These are phyloP conservation scores for Malacoctenus gilli DNA, from an alignment of 2,797 vertebrate species.

Conservation along the genomic window DNA sequence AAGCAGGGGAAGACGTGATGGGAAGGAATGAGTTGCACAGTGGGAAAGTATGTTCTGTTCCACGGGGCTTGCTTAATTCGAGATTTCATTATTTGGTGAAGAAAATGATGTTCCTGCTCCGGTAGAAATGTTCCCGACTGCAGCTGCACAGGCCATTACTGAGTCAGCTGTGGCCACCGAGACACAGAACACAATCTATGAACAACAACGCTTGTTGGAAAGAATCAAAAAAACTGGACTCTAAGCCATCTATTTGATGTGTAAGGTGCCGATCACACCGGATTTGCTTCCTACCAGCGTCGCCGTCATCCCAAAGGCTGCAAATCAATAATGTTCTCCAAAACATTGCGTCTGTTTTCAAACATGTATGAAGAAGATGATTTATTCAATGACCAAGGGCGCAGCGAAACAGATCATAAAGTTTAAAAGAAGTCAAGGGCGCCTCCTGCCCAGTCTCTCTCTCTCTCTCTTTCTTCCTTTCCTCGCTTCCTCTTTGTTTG, in stretches of 20 bases:
- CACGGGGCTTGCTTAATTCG: not conserved
- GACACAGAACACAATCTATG: no score
- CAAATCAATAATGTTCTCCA: conserved; percentile 21
- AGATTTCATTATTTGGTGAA: not conserved
- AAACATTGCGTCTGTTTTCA: conserved; percentile 33
- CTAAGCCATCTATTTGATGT: not conserved
- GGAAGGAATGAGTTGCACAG: conserved; percentile 13
- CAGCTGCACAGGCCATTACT: conserved; percentile 7
- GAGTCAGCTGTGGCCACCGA: not conserved
- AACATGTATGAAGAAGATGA: conserved; percentile 35
- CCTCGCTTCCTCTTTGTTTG: conserved; percentile 21
- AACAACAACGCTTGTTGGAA: no score
- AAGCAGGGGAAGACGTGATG: conserved; percentile 11
- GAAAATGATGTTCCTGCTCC: not conserved
- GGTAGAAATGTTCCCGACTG: conserved; percentile 12
- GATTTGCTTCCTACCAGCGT: conserved; percentile 2
- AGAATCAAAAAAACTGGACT: no score
- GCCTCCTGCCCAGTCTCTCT: conserved; percentile 14
- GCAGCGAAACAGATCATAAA: conserved; percentile 36
- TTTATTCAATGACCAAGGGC: conserved; percentile 48
- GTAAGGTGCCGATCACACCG: not conserved
- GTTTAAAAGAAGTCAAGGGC: conserved; percentile 31
- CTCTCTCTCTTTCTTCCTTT: no score
- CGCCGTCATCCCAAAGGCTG: not conserved
- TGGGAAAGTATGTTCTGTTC: conserved; percentile 1